Evolutionary conservation across 2,888 invertebrate species (phyloP), one percentile per base, ranked within the genome.

Genomic region (Yponomeuta plumbellus): DNA sequence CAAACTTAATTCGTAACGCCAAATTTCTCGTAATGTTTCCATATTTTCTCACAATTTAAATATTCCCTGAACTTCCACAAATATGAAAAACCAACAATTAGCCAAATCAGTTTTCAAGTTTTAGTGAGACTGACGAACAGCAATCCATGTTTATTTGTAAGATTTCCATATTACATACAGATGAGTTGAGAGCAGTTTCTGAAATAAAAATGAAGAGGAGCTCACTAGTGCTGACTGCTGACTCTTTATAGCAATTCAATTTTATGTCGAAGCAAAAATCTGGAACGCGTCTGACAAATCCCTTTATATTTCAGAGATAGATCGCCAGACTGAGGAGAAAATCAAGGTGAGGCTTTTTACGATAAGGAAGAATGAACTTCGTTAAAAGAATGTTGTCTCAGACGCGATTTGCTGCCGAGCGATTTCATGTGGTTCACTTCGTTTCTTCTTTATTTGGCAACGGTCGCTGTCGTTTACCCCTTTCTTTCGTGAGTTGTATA

Each of bases 221-320:
- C 3, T 2, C 26, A 34, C 3, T 34, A 34, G 34, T 20, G 62
- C 62, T n/a, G 21, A 10, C n/a, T 34, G n/a, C n/a, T 13, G 22
- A 10, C 34, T 11, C 52, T 52, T 26, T 56, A 5, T 20, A 57
- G 56, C 64, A 56, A 64, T 64, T 57, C 64, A 20, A 34, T 64
- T 64, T 64, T 64, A 64, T 64, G 64, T 57, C 64, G 57, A 22
- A 64, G 56, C 56, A 57, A n/a, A 64, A 26, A 20, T 64, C 64
- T 64, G 26, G 56, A 57, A 64, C 64, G 56, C 64, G 57, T 64
- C 64, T 34, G 57, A 64, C 57, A 64, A 64, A 64, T 64, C 64
- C 64, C 57, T 64, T 64, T 56, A 26, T 64, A 64, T 56, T 64
- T 26, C 57, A 64, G 52, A 57, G 26, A 63, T 52, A 63, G 44